phyloP scores from a whole-genome alignment of 2,888 invertebrate species.

The Tribolium freemani region DNA sequence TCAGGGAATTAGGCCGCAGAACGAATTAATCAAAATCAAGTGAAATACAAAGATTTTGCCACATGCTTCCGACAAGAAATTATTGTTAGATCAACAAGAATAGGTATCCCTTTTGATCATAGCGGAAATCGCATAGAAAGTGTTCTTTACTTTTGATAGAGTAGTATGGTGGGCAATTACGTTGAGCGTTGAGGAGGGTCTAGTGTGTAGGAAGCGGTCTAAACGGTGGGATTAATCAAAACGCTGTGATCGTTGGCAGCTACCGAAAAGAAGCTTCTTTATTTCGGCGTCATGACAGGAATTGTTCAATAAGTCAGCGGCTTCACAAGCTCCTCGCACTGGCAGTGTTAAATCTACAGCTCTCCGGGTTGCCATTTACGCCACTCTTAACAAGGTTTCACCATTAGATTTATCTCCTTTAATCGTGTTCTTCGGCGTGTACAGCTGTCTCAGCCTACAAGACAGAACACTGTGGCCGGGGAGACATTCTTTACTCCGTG shows the following conservation, averaged over 20 bases:
- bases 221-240: slow-evolving; percentile 30
- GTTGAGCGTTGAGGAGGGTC: slow-evolving; percentile 1
- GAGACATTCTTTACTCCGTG: slow-evolving; percentile 53
- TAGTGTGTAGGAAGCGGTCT: not conserved
- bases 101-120: no score
- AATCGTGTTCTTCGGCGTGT: slow-evolving; percentile 67
- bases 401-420: slow-evolving; percentile 69
- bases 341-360: slow-evolving; percentile 61
- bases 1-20: not conserved
- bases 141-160: not conserved
- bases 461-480: slow-evolving; percentile 56
- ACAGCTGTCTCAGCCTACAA: slow-evolving; percentile 65
- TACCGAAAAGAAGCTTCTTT: slow-evolving; percentile 42
- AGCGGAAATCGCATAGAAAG: not conserved
- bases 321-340: slow-evolving; percentile 48
- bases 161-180: not conserved
- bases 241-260: slow-evolving; percentile 16
- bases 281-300: slow-evolving; percentile 51
- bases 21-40: not conserved
- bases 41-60: no score
- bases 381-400: slow-evolving; percentile 67
- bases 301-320: slow-evolving; percentile 61
- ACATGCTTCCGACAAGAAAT: no score
- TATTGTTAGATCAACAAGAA: no score
- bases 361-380: slow-evolving; percentile 64